Conservation (phyloP, 2,888 invertebrate genomes). For the Synergus itoensis region DNA sequence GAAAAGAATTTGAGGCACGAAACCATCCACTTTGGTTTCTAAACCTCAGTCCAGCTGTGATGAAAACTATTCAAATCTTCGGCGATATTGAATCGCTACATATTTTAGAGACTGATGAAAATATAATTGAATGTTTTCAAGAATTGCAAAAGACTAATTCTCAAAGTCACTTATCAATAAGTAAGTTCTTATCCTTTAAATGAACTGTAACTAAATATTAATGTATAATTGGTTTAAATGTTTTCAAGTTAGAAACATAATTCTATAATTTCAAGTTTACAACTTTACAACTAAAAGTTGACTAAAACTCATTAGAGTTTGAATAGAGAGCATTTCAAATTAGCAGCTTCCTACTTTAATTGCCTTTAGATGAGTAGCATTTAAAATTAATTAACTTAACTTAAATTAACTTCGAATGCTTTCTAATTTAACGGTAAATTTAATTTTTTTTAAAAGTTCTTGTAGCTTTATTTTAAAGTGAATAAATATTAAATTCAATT, state of each 20-base stretch:
- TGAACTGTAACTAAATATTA: background rate
- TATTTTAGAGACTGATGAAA: slow-evolving; percentile 62
- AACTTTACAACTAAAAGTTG: slow-evolving; percentile 22
- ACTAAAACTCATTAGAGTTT: slow-evolving; percentile 19
- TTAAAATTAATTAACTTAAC: background rate
- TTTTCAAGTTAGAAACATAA: slow-evolving; percentile 5
- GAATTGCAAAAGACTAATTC: slow-evolving; percentile 2
- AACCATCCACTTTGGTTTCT: slow-evolving; percentile 79
- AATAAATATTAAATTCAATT: background rate
- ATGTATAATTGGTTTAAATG: background rate
- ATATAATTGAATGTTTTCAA: slow-evolving; percentile 42
- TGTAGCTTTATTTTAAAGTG: background rate
- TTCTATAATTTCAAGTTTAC: background rate
- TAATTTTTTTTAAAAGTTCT: background rate
- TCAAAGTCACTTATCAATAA: slow-evolving; percentile 11
- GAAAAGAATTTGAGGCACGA: slow-evolving; percentile 79
- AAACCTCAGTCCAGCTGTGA: slow-evolving; percentile 73
- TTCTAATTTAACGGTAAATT: background rate
- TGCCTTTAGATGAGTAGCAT: background rate
- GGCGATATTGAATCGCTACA: slow-evolving; percentile 57
- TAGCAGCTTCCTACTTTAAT: background rate
- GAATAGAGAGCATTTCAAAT: slow-evolving; percentile 6
- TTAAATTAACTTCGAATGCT: background rate
- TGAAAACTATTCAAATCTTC: slow-evolving; percentile 64
- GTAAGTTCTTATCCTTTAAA: background rate